Evolutionary conservation across 2,113 vertebrate species (phyloP).

Genomic region (Rhea americana): DNA sequence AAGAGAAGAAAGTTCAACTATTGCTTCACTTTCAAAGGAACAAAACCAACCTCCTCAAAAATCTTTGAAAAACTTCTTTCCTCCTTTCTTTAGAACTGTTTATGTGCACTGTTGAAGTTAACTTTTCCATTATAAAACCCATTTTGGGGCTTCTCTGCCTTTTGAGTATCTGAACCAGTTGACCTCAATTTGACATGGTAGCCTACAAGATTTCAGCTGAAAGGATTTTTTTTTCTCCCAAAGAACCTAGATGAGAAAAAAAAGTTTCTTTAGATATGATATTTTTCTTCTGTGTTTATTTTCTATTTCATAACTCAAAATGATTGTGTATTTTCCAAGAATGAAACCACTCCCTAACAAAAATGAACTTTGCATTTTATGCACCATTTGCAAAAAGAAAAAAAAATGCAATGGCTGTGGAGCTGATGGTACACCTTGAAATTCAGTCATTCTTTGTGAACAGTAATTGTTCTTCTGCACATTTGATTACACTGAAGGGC

Average conservation of each 20-base stretch:
- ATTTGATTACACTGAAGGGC: neutral
- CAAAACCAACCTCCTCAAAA: neutral
- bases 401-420: neutral
- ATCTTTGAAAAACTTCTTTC: neutral
- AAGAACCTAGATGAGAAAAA: neutral
- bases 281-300: neutral
- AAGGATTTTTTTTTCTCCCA: neutral
- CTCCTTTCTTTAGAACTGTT: neutral
- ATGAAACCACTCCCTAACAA: neutral
- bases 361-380: neutral
- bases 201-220: constrained; percentile 19
- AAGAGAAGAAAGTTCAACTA: neutral
- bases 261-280: neutral
- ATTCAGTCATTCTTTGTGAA: neutral
- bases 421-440: neutral
- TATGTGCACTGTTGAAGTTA: neutral
- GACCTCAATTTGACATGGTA: constrained; percentile 37
- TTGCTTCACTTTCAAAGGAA: neutral
- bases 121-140: constrained; percentile 43
- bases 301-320: neutral
- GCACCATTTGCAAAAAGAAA: neutral
- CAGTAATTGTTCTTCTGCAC: neutral
- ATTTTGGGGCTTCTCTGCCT: constrained; percentile 14
- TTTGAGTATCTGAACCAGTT: constrained; percentile 35
- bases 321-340: neutral